phyloP scores from a whole-genome alignment of 2,888 invertebrate species.

The Harpalus rufipes region DNA sequence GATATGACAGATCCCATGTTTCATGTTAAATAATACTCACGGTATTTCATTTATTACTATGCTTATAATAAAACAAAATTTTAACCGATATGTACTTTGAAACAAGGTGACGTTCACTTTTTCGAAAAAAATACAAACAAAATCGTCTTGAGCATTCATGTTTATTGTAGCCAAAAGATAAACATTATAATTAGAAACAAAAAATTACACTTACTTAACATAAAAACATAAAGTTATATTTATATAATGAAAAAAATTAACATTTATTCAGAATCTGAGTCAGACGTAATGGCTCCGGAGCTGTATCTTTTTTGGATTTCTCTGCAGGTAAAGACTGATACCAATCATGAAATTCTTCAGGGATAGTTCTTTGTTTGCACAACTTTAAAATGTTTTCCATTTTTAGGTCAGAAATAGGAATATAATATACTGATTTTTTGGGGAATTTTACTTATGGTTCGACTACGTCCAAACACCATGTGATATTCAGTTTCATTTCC shows the following conservation, averaged over 20 bases:
- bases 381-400: conserved; percentile 5
- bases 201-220: background rate
- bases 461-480: background rate
- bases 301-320: conserved; percentile 1
- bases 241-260: conserved; percentile 1
- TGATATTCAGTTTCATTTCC: background rate
- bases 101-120: no score
- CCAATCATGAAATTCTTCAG: conserved; percentile 4
- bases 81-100: no score
- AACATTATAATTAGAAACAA: background rate
- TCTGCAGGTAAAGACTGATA: conserved; percentile 17
- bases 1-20: no score
- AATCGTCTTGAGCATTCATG: background rate
- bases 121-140: conserved; percentile 5
- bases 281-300: conserved; percentile 14
- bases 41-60: no score
- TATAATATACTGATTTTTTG: background rate
- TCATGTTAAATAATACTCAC: no score
- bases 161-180: background rate
- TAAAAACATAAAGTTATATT: background rate
- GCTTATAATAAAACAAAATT: no score
- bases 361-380: conserved; percentile 8
- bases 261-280: conserved; percentile 14
- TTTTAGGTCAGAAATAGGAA: background rate
- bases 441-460: conserved; percentile 8